phyloP scores from a whole-genome alignment of 2,888 invertebrate genomes.

The Pasiphila rectangulata region DNA sequence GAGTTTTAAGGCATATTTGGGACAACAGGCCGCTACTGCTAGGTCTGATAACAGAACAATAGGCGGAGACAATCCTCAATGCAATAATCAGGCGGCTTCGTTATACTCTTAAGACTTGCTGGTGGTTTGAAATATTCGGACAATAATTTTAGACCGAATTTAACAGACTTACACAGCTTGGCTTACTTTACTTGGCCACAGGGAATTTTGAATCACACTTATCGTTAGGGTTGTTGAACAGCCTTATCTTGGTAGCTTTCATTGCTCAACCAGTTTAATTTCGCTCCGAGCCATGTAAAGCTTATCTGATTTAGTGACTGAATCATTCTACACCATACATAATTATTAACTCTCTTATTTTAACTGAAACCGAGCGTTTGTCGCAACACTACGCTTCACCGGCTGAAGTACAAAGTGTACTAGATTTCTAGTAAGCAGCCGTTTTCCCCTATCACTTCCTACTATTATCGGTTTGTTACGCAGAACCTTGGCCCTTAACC shows the following conservation, averaged over 20 bases:
- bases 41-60: conserved; percentile 43
- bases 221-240: too few relatives aligned
- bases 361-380: neutral
- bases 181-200: too few relatives aligned
- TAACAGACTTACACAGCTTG: too few relatives aligned
- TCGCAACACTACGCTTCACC: conserved; percentile 37
- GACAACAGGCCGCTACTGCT: conserved; percentile 37
- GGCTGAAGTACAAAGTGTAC: conserved; percentile 51
- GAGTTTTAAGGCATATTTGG: conserved; percentile 30
- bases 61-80: conserved; percentile 36
- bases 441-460: conserved; percentile 67
- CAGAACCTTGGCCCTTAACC: conserved; percentile 37
- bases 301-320: too few relatives aligned
- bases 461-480: conserved; percentile 68
- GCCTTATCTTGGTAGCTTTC: too few relatives aligned
- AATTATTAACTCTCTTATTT: neutral
- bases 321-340: neutral
- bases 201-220: too few relatives aligned
- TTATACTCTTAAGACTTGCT: conserved; percentile 36
- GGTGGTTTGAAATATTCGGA: neutral
- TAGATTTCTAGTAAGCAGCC: conserved; percentile 49
- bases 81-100: conserved; percentile 48
- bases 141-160: neutral
- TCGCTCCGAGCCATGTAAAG: too few relatives aligned
- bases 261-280: too few relatives aligned